phyloP scores from a whole-genome alignment of 2,888 invertebrate species.

The Protophormia terraenovae region DNA sequence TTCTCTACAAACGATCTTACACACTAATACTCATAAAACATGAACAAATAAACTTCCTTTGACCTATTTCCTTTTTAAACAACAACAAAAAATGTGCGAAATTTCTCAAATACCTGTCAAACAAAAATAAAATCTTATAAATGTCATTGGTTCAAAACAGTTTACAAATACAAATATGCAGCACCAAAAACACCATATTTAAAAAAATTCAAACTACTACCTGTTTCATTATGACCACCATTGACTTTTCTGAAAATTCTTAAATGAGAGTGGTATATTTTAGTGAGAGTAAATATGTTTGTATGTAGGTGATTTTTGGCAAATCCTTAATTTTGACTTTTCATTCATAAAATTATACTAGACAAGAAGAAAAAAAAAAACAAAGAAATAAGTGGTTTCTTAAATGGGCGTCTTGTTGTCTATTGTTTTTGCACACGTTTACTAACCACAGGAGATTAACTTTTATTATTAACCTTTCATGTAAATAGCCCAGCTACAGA shows the following conservation, averaged over 20 bases:
- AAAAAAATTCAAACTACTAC: slow-evolving; percentile 17
- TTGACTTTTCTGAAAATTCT: slow-evolving; percentile 42
- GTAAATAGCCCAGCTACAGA: not conserved
- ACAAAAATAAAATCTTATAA: not conserved
- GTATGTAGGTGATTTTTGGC: slow-evolving; percentile 38
- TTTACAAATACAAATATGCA: slow-evolving; percentile 7
- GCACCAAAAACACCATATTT: slow-evolving; percentile 7
- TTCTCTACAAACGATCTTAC: too few species aligned
- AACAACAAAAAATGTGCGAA: slow-evolving; percentile 62
- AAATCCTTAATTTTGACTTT: slow-evolving; percentile 57
- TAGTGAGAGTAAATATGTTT: not conserved
- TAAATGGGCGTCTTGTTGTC: slow-evolving; percentile 70
- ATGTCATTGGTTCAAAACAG: slow-evolving; percentile 48
- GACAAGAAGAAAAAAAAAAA: not conserved
- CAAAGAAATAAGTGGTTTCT: slow-evolving; percentile 45
- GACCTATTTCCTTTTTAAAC: not conserved
- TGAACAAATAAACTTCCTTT: slow-evolving; percentile 14
- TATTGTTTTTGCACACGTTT: slow-evolving; percentile 67
- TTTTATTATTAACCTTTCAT: slow-evolving; percentile 59
- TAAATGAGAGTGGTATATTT: not conserved
- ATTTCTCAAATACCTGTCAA: slow-evolving; percentile 54
- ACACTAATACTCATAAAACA: not conserved
- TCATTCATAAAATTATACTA: too few species aligned
- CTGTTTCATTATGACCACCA: slow-evolving; percentile 22
- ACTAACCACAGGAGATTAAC: slow-evolving; percentile 76